These are phyloP conservation scores for Tamias sibiricus DNA, from an alignment of 2,113 vertebrate genomes.

Conservation along the genomic window DNA sequence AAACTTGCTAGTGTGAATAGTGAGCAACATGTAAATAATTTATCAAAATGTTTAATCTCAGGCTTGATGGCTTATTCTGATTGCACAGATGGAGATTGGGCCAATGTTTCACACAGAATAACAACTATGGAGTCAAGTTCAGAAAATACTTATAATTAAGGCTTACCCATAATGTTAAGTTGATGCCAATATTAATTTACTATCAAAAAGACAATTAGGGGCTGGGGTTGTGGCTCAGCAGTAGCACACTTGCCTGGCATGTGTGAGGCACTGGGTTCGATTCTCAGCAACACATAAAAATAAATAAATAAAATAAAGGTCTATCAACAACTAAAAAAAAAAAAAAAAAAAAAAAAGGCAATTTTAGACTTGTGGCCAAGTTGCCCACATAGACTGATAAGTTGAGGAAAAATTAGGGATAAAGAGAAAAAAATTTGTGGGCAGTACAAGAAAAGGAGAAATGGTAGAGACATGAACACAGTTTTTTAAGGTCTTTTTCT, in stretches of 20 bases:
- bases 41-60: not conserved
- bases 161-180: not conserved
- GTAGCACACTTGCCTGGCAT: too few relatives aligned
- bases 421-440: not conserved
- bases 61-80: not conserved
- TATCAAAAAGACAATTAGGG: not conserved
- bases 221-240: too few relatives aligned
- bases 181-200: not conserved
- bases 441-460: not conserved
- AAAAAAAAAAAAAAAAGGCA: too few relatives aligned
- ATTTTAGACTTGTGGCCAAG: not conserved
- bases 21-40: not conserved
- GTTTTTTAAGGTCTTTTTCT: not conserved
- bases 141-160: not conserved
- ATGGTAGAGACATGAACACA: not conserved
- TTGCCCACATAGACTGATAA: not conserved
- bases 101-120: not conserved
- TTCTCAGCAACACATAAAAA: too few relatives aligned
- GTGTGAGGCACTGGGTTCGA: too few relatives aligned
- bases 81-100: not conserved
- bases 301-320: too few relatives aligned
- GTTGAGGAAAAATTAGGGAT: not conserved
- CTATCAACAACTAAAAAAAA: too few relatives aligned
- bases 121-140: not conserved
- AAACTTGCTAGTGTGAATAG: not conserved